Evolutionary conservation across 2,113 vertebrate species (phyloP), one percentile per base, ranked within the genome.

Genomic region (Nerophis ophidion): DNA sequence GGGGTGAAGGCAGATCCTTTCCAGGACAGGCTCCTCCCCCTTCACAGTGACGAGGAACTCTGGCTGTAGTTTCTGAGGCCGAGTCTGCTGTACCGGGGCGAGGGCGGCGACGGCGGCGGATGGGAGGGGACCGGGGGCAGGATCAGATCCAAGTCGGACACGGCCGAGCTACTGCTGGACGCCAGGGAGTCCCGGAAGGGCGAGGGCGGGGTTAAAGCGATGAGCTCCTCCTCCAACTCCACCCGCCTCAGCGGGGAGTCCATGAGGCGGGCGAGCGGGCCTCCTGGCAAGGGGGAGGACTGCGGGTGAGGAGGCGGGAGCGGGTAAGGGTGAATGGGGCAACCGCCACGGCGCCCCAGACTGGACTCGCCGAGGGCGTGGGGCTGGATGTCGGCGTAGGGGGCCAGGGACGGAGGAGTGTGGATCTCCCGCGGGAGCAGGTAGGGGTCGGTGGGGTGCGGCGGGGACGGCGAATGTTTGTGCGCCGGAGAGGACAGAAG

Each of bases 1-100:
- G 38, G 35, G 50, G 68, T 7, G 35, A 70, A 68, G 26, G 26
- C 64, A 57, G 63, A 69, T 71, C 40, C 40, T 12, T 48, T 19
- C 58, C 50, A 5, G 51, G 55, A 66, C n/a, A 63, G 63, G 58
- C 48, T 65, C 26, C 33, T 50, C 15, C n/a, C 59, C 26, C 1
- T 15, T 53, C 16, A 99, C 92, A 99, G 90, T 5, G 97, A 99
- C 68, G 97, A 99, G 66, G 97, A 99, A 84, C 97, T 99, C 91
- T 99, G 97, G 77, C 93, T 92, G 88, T 98, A 99, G 89, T 99
- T 94, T 89, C 95, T 90, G 81, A 99, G 92, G 65, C 93, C 90
- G 46, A 98, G 92, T 5, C 91, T 91, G 85, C 94, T 93, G 4
- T 97, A 98, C 68, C 94, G 93, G 44, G 94, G 93, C 0, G 95